Percentiles rank a stretch among this genome's conserved stretches.
These are phyloP conservation scores for Zosterops japonicus DNA, from an alignment of 2,113 vertebrate species.

Conservation along the genomic window DNA sequence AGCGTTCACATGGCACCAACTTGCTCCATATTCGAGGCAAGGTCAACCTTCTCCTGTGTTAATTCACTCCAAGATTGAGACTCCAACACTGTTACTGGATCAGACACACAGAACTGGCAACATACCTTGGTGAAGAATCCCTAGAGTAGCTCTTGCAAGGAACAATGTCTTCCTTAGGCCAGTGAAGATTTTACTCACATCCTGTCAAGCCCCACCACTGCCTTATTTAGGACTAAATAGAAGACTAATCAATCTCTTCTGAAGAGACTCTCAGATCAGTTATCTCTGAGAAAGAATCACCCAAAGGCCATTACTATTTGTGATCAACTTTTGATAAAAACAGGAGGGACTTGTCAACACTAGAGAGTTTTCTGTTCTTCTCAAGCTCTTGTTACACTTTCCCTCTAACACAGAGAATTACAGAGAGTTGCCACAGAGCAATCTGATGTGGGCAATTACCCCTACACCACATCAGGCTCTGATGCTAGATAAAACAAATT, in stretches of 20 bases:
- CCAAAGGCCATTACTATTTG: neutral
- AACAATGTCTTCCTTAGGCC: neutral
- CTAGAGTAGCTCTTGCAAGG: neutral
- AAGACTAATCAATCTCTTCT: neutral
- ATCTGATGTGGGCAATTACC: neutral
- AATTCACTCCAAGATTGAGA: neutral
- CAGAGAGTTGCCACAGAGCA: neutral
- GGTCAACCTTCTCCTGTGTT: neutral
- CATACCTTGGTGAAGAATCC: accelerated
- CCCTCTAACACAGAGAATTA: neutral
- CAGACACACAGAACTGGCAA: neutral
- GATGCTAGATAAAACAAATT: neutral
- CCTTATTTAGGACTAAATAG: neutral
- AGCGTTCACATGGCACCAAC: neutral
- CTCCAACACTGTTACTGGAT: neutral
- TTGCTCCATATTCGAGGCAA: accelerated
- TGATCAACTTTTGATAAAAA: neutral
- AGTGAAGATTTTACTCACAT: neutral
- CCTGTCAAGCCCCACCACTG: neutral
- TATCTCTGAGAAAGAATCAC: neutral
- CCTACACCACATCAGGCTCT: neutral
- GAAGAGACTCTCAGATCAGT: neutral
- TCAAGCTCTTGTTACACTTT: neutral
- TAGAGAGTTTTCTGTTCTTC: neutral
- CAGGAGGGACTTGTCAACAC: accelerated